Base-by-base conservation (phyloP, 1,140 invertebrate genomes). In the Bilobella aurantiaca region DNA sequence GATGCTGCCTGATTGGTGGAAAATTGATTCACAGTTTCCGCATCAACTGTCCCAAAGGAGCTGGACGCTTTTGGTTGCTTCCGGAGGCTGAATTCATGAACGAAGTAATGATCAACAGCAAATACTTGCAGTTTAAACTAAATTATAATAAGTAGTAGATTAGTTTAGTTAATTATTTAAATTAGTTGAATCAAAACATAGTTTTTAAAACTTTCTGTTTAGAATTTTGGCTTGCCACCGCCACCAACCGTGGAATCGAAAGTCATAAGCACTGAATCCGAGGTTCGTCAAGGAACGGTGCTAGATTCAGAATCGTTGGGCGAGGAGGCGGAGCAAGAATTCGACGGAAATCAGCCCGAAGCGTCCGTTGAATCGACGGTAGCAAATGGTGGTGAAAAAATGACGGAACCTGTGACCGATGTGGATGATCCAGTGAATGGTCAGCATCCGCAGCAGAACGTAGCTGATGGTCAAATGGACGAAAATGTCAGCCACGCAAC, bases 51-150 rank as follows among this genome's bases (percentile, higher is more conserved):
- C 0, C 31, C 0, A 67, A 67, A n/a, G 63, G 60, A 0, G 37
- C 25, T 21, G 70, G 59, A 1, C 31, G 67, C 37, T 71, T 71
- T 62, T 71, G 70, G 70, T 62, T 71, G 25, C 30, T 71, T 3
- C 32, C 64, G 23, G 70, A 71, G 49, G 67, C 61, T 34, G 67
- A 71, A 37, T 69, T 71, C 56, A 58, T 16, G 23, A 63, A 67
- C 2, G 62, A 71, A 32, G 64, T 68, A 27, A 28, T 3, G 5
- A 53, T 14, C 18, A 42, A 42, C 8, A 42, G 18, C 18, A 12
- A 42, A 42, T 42, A 42, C 34, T 42, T 42, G 8, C 34, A 42
- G 34, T 18, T 8, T 42, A 18, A 12, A 42, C 8, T 42, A n/a
- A n/a, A n/a, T n/a, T n/a, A n/a, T n/a, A n/a, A n/a, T n/a, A n/a